Percentiles rank a stretch among this genome's conserved stretches.
Conservation (phyloP, 2,113 vertebrate species). For the Chaenogobius annularis region DNA sequence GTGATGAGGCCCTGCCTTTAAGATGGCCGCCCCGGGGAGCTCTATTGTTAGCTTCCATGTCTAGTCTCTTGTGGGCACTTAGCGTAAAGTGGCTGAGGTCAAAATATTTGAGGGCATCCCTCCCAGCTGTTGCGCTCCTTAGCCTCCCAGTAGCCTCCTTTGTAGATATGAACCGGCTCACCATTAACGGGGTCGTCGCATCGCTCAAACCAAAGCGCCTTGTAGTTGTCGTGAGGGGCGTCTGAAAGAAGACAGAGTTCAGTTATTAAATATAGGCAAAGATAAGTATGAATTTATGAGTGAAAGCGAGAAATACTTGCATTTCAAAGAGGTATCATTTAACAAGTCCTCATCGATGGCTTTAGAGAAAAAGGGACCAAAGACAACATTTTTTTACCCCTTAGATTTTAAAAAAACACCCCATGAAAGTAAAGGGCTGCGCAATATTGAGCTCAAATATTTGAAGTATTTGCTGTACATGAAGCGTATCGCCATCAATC, state of each 20-base stretch:
- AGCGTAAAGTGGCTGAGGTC: conserved; percentile 41
- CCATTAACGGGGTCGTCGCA: conserved; percentile 84
- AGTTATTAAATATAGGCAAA: background rate
- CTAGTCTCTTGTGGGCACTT: conserved; percentile 38
- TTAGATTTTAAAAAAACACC: conserved; percentile 34
- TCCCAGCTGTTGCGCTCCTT: conserved; percentile 86
- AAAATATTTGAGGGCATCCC: conserved; percentile 88
- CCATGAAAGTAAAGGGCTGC: conserved; percentile 24
- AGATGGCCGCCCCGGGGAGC: conserved; percentile 20
- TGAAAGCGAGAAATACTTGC: conserved; percentile 72
- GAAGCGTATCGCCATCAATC: too few relatives aligned
- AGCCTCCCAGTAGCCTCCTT: conserved; percentile 92
- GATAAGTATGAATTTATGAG: background rate
- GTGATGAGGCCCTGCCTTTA: conserved; percentile 22
- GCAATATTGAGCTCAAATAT: background rate
- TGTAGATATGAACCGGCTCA: conserved; percentile 87
- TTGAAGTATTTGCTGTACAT: too few relatives aligned
- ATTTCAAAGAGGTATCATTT: conserved; percentile 74
- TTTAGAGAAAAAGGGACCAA: conserved; percentile 66
- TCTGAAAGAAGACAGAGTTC: conserved; percentile 60
- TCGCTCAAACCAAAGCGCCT: conserved; percentile 89
- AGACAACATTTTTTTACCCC: conserved; percentile 46
- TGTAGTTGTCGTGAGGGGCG: conserved; percentile 82
- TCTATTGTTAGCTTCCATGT: conserved; percentile 8
- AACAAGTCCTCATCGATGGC: conserved; percentile 79